These are phyloP conservation scores for Dipus sagitta DNA, from an alignment of 2,797 vertebrate genomes.

Conservation along the genomic window DNA sequence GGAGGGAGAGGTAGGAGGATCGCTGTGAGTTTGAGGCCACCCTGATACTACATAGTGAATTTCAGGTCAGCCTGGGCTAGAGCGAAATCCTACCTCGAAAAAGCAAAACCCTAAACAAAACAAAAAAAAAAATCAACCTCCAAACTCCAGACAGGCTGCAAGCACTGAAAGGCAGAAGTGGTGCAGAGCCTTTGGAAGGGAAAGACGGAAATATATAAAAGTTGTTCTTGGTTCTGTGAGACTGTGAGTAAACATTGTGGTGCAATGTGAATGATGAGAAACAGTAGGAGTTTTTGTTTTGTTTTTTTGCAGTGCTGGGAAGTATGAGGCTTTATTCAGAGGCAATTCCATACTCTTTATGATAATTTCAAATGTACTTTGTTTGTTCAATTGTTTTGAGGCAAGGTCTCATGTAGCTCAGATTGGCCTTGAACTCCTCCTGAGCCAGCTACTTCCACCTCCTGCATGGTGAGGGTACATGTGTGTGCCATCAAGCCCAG, in stretches of 20 bases:
- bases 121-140: not conserved
- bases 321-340: not conserved
- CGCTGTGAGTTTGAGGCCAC: no score
- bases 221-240: not conserved
- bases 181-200: not conserved
- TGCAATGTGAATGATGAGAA: not conserved
- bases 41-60: no score
- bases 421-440: not conserved
- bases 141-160: not conserved
- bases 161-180: not conserved
- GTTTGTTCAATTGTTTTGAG: not conserved
- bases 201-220: not conserved
- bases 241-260: not conserved
- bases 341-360: not conserved
- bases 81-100: no score
- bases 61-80: no score
- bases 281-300: not conserved
- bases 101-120: no score
- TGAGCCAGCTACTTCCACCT: no score
- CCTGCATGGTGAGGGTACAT: not conserved
- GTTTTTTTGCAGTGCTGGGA: no score
- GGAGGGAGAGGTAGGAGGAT: no score
- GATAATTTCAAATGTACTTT: not conserved
- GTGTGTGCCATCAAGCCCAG: not conserved
- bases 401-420: not conserved